Evolutionary conservation across 2,113 vertebrate species (phyloP).

Genomic region (Gymnocephalus cernua): DNA sequence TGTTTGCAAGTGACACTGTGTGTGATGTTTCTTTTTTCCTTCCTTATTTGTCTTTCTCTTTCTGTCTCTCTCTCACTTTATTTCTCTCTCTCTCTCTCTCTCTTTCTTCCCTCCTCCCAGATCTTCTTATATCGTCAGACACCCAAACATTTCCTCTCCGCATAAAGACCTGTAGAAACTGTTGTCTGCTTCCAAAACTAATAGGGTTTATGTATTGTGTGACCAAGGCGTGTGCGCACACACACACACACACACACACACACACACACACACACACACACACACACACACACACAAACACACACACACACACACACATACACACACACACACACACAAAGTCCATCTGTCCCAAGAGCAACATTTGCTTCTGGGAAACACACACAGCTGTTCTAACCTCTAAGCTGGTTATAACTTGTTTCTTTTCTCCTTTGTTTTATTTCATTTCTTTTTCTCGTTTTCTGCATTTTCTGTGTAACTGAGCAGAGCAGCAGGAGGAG

Average conservation of each 20-base stretch:
- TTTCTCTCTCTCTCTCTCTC: conserved; percentile 42
- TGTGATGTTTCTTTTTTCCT: conserved; percentile 44
- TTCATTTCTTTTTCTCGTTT: conserved; percentile 34
- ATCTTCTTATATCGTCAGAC: conserved; percentile 64
- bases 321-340: conserved; percentile 9
- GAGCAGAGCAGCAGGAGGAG: background rate
- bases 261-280: background rate
- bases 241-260: conserved; percentile 30
- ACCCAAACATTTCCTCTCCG: conserved; percentile 73
- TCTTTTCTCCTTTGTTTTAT: conserved; percentile 48
- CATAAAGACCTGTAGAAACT: conserved; percentile 66
- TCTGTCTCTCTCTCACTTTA: background rate
- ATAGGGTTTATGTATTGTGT: conserved; percentile 73
- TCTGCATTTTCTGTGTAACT: background rate
- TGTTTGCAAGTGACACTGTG: conserved; percentile 26
- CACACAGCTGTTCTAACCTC: conserved; percentile 80
- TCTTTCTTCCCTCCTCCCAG: conserved; percentile 40
- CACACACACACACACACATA: conserved; percentile 12
- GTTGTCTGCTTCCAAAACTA: conserved; percentile 73
- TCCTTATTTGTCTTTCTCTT: conserved; percentile 53
- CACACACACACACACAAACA: conserved; percentile 25
- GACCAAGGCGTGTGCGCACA: conserved; percentile 31
- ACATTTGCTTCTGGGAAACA: conserved; percentile 78
- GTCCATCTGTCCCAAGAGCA: conserved; percentile 74
- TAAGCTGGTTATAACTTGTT: conserved; percentile 58